A percentile compares a stretch with the other conserved stretches of the same genome.
Conservation (phyloP, 1,140 invertebrate genomes). For the Sarcophaga bullata region DNA sequence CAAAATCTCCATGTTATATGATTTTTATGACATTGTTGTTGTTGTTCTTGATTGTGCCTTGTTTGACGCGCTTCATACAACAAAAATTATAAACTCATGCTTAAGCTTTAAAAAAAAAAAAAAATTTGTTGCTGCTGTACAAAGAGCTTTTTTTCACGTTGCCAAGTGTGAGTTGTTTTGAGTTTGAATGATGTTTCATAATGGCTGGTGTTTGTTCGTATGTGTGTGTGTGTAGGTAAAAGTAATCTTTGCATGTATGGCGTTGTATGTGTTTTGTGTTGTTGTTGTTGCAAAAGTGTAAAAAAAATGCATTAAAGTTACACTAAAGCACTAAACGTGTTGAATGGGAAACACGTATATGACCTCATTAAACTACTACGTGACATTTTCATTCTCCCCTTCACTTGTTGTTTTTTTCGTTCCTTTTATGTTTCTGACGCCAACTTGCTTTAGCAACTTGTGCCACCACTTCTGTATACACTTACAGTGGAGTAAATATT, state of each 20-base stretch:
- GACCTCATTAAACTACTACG: conserved; percentile 20
- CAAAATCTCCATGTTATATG: no score
- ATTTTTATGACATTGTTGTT: neutral
- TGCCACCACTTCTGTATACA: no score
- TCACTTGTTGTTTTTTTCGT: neutral
- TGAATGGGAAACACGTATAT: conserved; percentile 21
- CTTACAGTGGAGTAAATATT: no score
- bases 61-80: neutral
- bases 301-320: conserved; percentile 22
- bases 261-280: no score
- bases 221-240: neutral
- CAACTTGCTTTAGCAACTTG: no score
- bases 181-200: conserved; percentile 4
- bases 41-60: neutral
- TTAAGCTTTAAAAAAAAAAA: neutral
- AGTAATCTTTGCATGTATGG: no score
- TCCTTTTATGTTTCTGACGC: no score
- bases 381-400: neutral
- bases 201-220: neutral
- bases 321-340: conserved; percentile 9
- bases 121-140: neutral
- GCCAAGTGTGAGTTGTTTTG: neutral
- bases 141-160: neutral
- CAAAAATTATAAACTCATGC: neutral
- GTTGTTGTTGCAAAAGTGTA: neutral